Conservation (phyloP, 2,113 vertebrate genomes). For the Protobothrops mucrosquamatus region DNA sequence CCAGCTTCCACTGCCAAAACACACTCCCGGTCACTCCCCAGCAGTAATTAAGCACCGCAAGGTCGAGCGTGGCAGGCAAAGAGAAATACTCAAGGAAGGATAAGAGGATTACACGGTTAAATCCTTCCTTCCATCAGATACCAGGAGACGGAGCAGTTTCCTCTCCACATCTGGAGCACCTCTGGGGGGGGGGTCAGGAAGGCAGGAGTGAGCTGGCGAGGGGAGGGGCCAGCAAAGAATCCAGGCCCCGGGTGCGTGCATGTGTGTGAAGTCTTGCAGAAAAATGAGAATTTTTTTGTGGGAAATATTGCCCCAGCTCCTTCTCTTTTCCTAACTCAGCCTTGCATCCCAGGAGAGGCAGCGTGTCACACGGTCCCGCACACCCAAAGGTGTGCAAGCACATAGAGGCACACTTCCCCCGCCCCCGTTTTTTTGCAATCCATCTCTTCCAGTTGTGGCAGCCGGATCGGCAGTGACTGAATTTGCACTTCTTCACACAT, state of each 20-base stretch:
- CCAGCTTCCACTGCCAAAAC: not conserved
- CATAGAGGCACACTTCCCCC: not conserved
- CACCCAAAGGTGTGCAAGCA: not conserved
- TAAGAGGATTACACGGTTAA: constrained; percentile 19
- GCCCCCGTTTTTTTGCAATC: not conserved
- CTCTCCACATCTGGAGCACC: not conserved
- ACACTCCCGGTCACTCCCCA: not conserved
- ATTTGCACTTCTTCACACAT: not conserved
- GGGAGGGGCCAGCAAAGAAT: not conserved
- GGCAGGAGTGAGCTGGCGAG: not conserved
- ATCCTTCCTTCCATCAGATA: constrained; percentile 22
- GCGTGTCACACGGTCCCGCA: not conserved
- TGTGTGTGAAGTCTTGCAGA: not conserved
- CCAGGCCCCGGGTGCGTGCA: no score
- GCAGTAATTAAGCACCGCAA: constrained; percentile 3
- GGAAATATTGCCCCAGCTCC: not conserved
- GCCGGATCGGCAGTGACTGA: not conserved
- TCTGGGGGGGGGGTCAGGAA: not conserved
- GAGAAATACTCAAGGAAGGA: not conserved
- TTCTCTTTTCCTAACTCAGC: not conserved
- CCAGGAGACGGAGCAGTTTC: not conserved
- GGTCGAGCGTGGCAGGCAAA: not conserved
- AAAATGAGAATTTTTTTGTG: not conserved
- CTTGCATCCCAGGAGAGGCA: not conserved
- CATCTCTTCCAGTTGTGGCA: not conserved